phyloP scores from a whole-genome alignment of 2,797 vertebrate species.

The Myotis planiceps region DNA sequence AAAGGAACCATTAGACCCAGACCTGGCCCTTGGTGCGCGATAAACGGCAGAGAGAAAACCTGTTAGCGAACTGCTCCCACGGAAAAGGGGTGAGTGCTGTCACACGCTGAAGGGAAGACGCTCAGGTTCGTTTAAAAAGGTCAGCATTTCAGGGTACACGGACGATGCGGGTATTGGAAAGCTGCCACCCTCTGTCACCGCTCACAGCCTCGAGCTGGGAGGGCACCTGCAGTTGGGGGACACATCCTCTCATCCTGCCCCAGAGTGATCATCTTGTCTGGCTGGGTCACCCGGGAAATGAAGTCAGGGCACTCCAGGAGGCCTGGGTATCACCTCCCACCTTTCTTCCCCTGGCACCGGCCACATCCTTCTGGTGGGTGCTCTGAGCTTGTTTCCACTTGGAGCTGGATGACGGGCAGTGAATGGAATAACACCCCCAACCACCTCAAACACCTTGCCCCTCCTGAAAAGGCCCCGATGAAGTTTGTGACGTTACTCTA shows the following conservation, averaged over 20 bases:
- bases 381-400: slow-evolving; percentile 13
- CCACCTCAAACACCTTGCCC: background rate
- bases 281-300: slow-evolving; percentile 65
- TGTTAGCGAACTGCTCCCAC: slow-evolving; percentile 76
- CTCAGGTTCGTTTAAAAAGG: slow-evolving; percentile 64
- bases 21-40: slow-evolving; percentile 82
- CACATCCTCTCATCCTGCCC: background rate
- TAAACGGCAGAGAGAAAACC: slow-evolving; percentile 81
- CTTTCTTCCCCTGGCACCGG: background rate
- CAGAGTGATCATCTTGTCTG: slow-evolving; percentile 10
- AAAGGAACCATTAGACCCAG: slow-evolving; percentile 86
- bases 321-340: background rate
- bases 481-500: background rate
- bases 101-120: slow-evolving; percentile 64
- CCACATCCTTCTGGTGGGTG: background rate
- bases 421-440: background rate
- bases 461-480: rapidly evolving
- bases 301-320: background rate
- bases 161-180: slow-evolving; percentile 50
- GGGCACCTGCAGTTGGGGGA: slow-evolving; percentile 27
- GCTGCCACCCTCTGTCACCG: slow-evolving; percentile 37
- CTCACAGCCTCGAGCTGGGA: background rate
- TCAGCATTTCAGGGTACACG: slow-evolving; percentile 70
- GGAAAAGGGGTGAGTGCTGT: slow-evolving; percentile 72
- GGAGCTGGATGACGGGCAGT: background rate